These are phyloP conservation scores for Gopherus evgoodei DNA, from an alignment of 2,113 vertebrate species.

Conservation along the genomic window DNA sequence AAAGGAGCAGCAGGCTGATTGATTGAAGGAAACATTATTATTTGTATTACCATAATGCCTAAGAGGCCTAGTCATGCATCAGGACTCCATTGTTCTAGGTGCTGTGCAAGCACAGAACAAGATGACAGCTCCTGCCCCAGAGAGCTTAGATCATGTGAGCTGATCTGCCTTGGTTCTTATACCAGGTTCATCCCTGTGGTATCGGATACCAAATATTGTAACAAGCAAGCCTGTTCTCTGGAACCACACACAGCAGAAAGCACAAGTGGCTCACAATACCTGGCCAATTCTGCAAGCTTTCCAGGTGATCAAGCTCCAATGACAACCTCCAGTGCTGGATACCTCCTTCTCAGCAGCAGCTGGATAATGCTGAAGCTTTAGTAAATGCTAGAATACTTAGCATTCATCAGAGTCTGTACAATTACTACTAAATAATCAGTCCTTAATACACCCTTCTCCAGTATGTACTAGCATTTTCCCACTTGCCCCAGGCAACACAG, in stretches of 20 bases:
- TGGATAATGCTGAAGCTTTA: not conserved
- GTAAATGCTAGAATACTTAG: not conserved
- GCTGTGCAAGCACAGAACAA: not conserved
- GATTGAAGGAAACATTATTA: not conserved
- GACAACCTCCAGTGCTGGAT: not conserved
- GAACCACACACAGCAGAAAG: not conserved
- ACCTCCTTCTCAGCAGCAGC: not conserved
- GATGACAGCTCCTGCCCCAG: not conserved
- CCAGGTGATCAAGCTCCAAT: not conserved
- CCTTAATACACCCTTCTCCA: not conserved
- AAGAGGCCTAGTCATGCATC: not conserved
- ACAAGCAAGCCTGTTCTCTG: not conserved
- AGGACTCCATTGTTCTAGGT: not conserved
- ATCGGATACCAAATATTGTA: not conserved
- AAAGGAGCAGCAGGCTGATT: not conserved
- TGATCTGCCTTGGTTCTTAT: not conserved
- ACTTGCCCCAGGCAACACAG: not conserved
- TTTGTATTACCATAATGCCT: not conserved
- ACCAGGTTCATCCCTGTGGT: not conserved
- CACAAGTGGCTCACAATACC: not conserved
- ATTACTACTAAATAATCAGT: not conserved
- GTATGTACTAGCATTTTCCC: not conserved
- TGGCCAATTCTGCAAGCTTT: not conserved
- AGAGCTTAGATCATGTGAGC: not conserved
- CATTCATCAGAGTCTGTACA: not conserved